Evolutionary conservation across 35 echinoderm and acorn worm genomes (phyloP).

Genomic region (Heliocidaris tuberculata): DNA sequence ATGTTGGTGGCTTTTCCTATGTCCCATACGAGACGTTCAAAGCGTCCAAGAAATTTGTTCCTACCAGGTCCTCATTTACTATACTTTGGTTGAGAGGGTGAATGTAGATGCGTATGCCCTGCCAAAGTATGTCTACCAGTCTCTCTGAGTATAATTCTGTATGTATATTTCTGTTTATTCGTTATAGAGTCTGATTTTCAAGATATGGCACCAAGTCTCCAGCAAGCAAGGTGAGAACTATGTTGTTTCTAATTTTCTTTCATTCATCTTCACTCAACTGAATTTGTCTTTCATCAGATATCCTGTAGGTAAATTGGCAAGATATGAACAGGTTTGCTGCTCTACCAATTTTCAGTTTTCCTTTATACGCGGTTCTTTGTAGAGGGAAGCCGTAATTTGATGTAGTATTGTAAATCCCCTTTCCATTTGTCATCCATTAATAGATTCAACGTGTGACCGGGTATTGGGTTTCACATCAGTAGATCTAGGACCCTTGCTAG

Average conservation of each 20-base stretch:
- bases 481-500: conserved; percentile 77
- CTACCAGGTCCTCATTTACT: neutral
- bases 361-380: neutral
- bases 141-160: neutral
- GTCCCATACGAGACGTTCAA: neutral
- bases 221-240: conserved; percentile 26
- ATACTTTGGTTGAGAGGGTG: too few species aligned
- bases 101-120: neutral
- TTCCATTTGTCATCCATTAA: neutral
- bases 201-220: conserved; percentile 87
- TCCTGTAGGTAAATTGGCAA: neutral
- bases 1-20: neutral
- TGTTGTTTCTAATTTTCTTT: neutral
- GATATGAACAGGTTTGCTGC: neutral
- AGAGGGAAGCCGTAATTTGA: neutral
- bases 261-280: neutral
- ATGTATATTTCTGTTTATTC: neutral
- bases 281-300: neutral
- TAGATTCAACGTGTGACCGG: conserved; percentile 74
- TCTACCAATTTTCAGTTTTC: neutral
- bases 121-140: neutral
- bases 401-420: neutral
- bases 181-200: conserved; percentile 87
- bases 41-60: neutral
- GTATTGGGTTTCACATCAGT: conserved; percentile 90